A percentile compares a stretch with the other conserved stretches of the same genome.
These are phyloP conservation scores for Ichneumon xanthorius DNA, from an alignment of 2,888 invertebrate genomes.

Conservation along the genomic window DNA sequence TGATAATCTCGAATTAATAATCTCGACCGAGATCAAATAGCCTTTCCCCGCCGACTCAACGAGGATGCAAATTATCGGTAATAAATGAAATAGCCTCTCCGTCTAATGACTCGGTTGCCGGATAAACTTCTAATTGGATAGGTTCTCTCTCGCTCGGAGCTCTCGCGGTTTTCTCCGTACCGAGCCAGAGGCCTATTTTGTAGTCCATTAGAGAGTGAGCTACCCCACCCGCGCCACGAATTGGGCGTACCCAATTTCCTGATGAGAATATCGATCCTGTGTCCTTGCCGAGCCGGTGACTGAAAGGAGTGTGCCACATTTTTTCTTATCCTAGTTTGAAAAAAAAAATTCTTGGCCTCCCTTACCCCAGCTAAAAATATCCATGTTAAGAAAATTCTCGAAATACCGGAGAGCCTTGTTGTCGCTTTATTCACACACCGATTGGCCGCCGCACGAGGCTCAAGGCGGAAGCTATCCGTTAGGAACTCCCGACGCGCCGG, in stretches of 20 bases:
- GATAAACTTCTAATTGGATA: constrained; percentile 28
- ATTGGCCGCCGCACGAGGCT: not conserved
- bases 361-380: not conserved
- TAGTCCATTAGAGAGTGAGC: constrained; percentile 28
- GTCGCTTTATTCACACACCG: not conserved
- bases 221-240: not conserved
- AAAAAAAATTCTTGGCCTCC: not conserved
- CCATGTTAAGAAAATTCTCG: not conserved
- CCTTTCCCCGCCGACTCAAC: not conserved
- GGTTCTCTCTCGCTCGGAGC: not conserved
- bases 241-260: constrained; percentile 52
- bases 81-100: constrained; percentile 24
- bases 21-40: not conserved
- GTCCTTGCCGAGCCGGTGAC: not conserved
- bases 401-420: not conserved
- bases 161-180: not conserved
- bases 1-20: constrained; percentile 7
- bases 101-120: constrained; percentile 2
- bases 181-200: constrained; percentile 27
- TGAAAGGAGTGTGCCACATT: constrained; percentile 27
- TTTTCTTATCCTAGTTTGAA: not conserved
- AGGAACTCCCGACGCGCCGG: not conserved
- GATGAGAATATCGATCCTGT: constrained; percentile 51
- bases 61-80: not conserved
- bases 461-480: constrained; percentile 4